Evolutionary conservation across 2,888 invertebrate species (phyloP).

Genomic region (Phortica okadai): DNA sequence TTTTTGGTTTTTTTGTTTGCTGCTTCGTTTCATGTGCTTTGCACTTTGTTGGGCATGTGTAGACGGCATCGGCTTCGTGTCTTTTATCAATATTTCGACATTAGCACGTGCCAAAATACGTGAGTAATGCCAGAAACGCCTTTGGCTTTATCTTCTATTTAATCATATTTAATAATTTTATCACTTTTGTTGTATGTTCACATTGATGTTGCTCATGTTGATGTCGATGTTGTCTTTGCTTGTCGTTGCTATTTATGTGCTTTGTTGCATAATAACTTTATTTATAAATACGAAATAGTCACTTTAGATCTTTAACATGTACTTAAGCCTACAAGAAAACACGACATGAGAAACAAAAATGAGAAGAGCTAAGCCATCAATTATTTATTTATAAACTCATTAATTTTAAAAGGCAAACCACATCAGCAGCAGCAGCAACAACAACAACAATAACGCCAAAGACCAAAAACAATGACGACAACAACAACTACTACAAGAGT

Average conservation of each 20-base stretch:
- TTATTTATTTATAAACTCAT: constrained; percentile 53
- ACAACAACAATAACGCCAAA: constrained; percentile 46
- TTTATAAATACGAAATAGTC: constrained; percentile 47
- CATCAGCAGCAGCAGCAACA: not conserved
- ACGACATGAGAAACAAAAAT: constrained; percentile 22
- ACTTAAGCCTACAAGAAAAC: constrained; percentile 6
- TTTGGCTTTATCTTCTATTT: constrained; percentile 44
- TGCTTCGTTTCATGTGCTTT: too few relatives aligned
- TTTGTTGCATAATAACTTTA: constrained; percentile 43
- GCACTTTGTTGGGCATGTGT: too few relatives aligned
- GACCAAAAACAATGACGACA: constrained; percentile 51
- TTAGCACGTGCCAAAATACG: constrained; percentile 66
- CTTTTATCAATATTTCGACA: constrained; percentile 67
- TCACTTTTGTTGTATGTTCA: not conserved
- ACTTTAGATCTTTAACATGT: constrained; percentile 44
- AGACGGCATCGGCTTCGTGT: constrained; percentile 42
- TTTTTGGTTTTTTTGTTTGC: constrained; percentile 25
- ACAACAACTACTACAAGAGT: not conserved
- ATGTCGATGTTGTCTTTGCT: not conserved
- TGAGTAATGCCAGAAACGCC: constrained; percentile 48
- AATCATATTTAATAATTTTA: constrained; percentile 50
- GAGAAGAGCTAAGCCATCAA: constrained; percentile 41
- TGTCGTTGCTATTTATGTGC: constrained; percentile 9
- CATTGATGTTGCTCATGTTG: constrained; percentile 1
- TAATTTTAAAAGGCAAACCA: constrained; percentile 44